Conservation (phyloP, 2,888 invertebrate species). For the Graphium colonna region DNA sequence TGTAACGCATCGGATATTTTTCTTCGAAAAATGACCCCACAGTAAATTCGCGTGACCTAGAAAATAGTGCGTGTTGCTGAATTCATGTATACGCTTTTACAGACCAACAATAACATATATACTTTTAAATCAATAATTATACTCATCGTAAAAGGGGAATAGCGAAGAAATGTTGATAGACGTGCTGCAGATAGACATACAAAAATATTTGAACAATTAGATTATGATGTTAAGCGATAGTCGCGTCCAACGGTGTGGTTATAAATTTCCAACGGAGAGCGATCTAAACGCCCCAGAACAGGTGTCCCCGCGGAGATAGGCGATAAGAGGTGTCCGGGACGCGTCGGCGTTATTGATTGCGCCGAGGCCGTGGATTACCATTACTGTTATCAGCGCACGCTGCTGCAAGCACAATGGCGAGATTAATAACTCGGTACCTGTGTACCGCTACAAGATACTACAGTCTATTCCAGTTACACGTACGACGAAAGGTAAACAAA, state of each 20-base stretch:
- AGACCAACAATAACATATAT: no score
- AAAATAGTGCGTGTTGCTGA: no score
- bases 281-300: conserved; percentile 24
- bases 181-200: no score
- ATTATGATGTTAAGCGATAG: background rate
- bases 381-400: conserved; percentile 71
- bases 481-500: no score
- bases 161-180: no score
- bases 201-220: no score
- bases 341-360: conserved; percentile 68
- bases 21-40: no score
- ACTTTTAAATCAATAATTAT: no score
- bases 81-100: conserved; percentile 20
- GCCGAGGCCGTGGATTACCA: conserved; percentile 56
- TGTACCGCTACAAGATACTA: conserved; percentile 71
- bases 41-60: no score
- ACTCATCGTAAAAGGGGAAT: no score
- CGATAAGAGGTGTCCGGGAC: conserved; percentile 55
- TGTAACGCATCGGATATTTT: no score
- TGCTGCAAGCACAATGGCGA: conserved; percentile 73
- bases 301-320: conserved; percentile 35
- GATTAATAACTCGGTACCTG: conserved; percentile 75
- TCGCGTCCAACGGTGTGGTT: background rate
- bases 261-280: conserved; percentile 4
- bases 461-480: no score